Conservation (phyloP, 2,888 invertebrate species). For the Papilio elwesi region DNA sequence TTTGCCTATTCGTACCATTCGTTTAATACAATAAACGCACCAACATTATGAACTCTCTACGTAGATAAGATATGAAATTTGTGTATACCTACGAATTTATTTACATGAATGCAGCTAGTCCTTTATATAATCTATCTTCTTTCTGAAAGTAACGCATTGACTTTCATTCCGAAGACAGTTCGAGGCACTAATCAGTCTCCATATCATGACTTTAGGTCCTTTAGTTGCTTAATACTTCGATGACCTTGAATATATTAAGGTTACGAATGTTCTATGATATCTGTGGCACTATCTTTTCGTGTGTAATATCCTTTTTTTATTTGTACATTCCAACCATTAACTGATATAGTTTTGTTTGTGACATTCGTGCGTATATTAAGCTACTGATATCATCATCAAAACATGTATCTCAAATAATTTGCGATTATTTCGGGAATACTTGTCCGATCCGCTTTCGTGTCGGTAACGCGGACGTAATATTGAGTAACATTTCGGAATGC, state of each 20-base stretch:
- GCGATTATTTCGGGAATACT: conserved; percentile 24
- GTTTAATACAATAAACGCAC: conserved; percentile 33
- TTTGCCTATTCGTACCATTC: conserved; percentile 36
- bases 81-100: neutral
- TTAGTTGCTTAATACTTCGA: too few species aligned
- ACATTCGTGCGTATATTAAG: neutral
- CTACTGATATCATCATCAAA: neutral
- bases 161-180: too few species aligned
- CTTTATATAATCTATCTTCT: conserved; percentile 41
- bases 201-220: too few species aligned
- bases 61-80: conserved; percentile 12
- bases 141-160: conserved; percentile 44
- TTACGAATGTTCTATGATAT: too few species aligned
- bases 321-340: too few species aligned
- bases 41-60: conserved; percentile 25
- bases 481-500: conserved; percentile 41
- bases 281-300: too few species aligned
- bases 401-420: neutral
- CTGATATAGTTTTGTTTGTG: neutral
- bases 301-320: too few species aligned
- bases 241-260: too few species aligned
- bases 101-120: neutral
- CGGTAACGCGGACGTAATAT: conserved; percentile 39
- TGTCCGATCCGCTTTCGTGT: conserved; percentile 3
- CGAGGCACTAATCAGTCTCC: too few species aligned